Evolutionary conservation across 1,140 invertebrate genomes (phyloP).

Genomic region (Pogonomyrmex californicus): DNA sequence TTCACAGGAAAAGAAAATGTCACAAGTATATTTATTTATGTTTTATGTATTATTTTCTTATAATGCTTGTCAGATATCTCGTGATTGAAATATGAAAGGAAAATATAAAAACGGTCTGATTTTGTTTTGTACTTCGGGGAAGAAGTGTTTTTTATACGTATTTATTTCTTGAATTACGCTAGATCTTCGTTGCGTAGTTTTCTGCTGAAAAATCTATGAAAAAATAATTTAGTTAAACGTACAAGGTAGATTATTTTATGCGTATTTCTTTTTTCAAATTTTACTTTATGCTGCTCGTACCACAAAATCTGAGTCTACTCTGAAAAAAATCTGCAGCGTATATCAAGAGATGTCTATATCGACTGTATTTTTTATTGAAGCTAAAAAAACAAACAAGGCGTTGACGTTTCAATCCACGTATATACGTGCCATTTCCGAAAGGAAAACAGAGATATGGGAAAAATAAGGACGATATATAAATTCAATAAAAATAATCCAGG

Average conservation of each 20-base stretch:
- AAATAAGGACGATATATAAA: slow-evolving; percentile 17
- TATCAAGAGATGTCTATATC: background rate
- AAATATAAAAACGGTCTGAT: background rate
- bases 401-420: slow-evolving; percentile 6
- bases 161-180: background rate
- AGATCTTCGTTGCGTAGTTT: background rate
- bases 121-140: background rate
- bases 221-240: slow-evolving; percentile 3
- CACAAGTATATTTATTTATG: background rate
- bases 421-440: background rate
- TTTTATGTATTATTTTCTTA: background rate
- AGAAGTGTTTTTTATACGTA: background rate
- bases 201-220: background rate
- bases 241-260: background rate
- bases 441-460: slow-evolving; percentile 4
- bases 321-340: slow-evolving; percentile 21
- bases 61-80: background rate
- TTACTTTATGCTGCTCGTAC: background rate
- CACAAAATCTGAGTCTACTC: background rate
- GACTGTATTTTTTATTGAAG: background rate
- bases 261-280: slow-evolving; percentile 15
- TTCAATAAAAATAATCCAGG: slow-evolving; percentile 34
- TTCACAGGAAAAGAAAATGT: background rate
- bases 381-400: slow-evolving; percentile 6
- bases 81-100: background rate